phyloP scores from a whole-genome alignment of 2,888 invertebrate species.

The Cephus pulcher region DNA sequence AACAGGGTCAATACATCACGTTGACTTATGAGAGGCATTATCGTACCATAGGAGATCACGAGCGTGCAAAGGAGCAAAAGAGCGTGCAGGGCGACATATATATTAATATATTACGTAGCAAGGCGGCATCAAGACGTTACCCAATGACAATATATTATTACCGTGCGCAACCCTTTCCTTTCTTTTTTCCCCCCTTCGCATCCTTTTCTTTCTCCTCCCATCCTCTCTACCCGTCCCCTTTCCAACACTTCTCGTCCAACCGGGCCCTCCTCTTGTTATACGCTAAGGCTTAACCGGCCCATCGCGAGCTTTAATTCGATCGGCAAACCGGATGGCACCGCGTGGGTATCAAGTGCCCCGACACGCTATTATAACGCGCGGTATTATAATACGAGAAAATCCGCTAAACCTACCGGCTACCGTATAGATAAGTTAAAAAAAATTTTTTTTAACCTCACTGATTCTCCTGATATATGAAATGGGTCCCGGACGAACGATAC shows the following conservation, averaged over 20 bases:
- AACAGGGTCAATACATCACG: conserved; percentile 49
- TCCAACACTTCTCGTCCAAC: not conserved
- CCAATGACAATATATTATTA: conserved; percentile 58
- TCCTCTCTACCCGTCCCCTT: conserved; percentile 16
- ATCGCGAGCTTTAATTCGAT: conserved; percentile 37
- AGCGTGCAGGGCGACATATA: conserved; percentile 21
- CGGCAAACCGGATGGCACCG: conserved; percentile 25
- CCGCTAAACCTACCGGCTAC: not conserved
- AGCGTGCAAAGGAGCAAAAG: not conserved
- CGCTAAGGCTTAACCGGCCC: conserved; percentile 36
- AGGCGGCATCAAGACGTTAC: conserved; percentile 51
- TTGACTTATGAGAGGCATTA: conserved; percentile 60
- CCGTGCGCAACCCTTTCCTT: conserved; percentile 33
- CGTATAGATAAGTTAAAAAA: not conserved
- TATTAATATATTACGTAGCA: conserved; percentile 50
- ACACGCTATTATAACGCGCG: not conserved
- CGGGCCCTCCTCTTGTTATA: conserved; percentile 24
- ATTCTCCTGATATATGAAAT: not conserved
- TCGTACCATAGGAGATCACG: conserved; percentile 32
- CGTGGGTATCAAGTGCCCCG: conserved; percentile 18
- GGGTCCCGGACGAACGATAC: too few relatives aligned
- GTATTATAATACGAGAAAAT: not conserved
- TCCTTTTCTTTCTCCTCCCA: conserved; percentile 10
- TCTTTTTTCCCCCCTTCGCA: conserved; percentile 25
- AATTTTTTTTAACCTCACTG: not conserved